Evolutionary conservation across 2,113 vertebrate species (phyloP).

Genomic region (Rhea pennata): DNA sequence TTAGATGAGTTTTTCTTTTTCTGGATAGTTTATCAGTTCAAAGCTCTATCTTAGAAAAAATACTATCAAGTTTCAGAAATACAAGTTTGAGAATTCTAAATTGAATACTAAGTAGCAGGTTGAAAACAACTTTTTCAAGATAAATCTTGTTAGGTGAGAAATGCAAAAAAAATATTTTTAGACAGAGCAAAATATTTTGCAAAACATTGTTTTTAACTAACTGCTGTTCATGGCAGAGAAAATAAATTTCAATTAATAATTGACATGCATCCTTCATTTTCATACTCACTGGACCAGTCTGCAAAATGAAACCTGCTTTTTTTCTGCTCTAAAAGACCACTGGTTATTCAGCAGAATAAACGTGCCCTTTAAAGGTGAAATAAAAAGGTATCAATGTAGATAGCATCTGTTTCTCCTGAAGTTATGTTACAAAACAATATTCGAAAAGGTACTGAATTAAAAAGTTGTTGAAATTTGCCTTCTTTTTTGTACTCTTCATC

Average conservation of each 20-base stretch:
- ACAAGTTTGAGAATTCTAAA: background rate
- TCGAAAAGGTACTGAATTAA: background rate
- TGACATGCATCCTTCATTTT: background rate
- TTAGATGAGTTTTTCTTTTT: background rate
- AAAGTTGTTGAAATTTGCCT: background rate
- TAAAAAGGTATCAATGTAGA: background rate
- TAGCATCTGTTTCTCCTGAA: background rate
- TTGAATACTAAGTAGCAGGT: background rate
- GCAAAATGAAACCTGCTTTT: constrained; percentile 36
- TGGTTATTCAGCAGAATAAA: constrained; percentile 19
- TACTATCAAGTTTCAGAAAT: background rate
- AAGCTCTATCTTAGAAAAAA: background rate
- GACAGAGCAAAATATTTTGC: background rate
- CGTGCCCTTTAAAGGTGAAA: background rate
- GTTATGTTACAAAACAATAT: background rate
- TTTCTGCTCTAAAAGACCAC: constrained; percentile 19
- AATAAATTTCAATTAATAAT: background rate
- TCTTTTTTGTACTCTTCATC: background rate
- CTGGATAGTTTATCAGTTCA: background rate
- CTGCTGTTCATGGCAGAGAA: background rate
- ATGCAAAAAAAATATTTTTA: background rate
- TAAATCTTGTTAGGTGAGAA: background rate
- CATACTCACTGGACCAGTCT: constrained; percentile 1
- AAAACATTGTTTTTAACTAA: background rate
- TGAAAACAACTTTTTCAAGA: background rate